Percentiles rank a stretch among this genome's conserved stretches.
Evolutionary conservation across 2,888 invertebrate genomes (phyloP).

Genomic region (Monopis laevigella): DNA sequence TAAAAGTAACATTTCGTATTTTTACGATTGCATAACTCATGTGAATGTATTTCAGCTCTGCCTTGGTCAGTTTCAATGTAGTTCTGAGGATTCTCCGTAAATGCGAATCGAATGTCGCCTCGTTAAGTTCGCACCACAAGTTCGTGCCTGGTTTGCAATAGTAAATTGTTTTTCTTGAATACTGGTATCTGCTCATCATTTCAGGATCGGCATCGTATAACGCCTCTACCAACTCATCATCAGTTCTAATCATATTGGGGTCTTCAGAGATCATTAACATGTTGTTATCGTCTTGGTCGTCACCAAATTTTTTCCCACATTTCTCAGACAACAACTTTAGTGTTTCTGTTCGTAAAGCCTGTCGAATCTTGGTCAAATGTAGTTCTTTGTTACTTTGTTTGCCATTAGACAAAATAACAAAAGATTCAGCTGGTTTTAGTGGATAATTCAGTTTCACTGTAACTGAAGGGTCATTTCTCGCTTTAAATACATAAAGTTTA

Average conservation of each 20-base stretch:
- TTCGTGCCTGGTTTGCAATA: conserved; percentile 12
- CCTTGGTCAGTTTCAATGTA: background rate
- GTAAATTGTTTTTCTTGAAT: conserved; percentile 9
- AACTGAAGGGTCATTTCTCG: conserved; percentile 7
- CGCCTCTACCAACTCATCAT: background rate
- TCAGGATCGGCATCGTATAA: conserved; percentile 7
- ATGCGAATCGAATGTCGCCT: background rate
- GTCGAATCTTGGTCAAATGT: conserved; percentile 6
- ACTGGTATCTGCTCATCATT: conserved; percentile 8
- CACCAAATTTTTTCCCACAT: conserved; percentile 12
- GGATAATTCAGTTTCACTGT: conserved; percentile 8
- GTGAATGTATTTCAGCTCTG: background rate
- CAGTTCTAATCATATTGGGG: background rate
- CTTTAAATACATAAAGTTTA: conserved; percentile 11
- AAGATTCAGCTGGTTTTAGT: conserved; percentile 8
- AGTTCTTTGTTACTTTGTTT: conserved; percentile 5
- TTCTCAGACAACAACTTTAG: conserved; percentile 11
- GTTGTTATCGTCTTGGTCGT: conserved; percentile 5
- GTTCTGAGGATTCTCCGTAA: background rate
- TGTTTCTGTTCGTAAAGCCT: conserved; percentile 12
- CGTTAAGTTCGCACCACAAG: conserved; percentile 10
- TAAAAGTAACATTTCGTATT: background rate
- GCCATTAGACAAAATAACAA: conserved; percentile 11
- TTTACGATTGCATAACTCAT: background rate
- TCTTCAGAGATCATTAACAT: conserved; percentile 4